Evolutionary conservation across 64 coral and sea anemone species (phyloP).

Genomic region (Pocillopora verrucosa): DNA sequence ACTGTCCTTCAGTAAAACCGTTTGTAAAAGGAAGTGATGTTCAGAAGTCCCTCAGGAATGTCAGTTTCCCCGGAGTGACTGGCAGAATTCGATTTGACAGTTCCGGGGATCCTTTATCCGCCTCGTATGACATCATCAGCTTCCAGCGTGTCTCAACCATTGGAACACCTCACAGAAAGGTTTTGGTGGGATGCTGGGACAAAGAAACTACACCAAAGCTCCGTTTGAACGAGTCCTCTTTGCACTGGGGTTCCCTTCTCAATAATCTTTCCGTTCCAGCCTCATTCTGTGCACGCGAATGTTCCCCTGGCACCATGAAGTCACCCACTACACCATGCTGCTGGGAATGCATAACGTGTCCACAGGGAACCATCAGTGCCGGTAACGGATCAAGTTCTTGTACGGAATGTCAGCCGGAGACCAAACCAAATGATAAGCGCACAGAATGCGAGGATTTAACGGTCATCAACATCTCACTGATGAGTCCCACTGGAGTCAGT

Average conservation of each 20-base stretch:
- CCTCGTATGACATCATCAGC: conserved; percentile 44
- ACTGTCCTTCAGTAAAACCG: conserved; percentile 40
- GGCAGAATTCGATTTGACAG: conserved; percentile 46
- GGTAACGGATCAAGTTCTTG: conserved; percentile 45
- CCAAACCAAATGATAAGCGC: conserved; percentile 32
- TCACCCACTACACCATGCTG: conserved; percentile 47
- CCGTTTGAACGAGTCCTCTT: neutral
- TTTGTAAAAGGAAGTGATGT: conserved; percentile 45
- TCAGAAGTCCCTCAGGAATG: conserved; percentile 40
- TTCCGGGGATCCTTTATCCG: conserved; percentile 36
- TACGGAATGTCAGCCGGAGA: conserved; percentile 30
- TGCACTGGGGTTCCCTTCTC: conserved; percentile 31
- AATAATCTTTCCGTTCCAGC: neutral
- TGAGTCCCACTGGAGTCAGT: conserved; percentile 26
- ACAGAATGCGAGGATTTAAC: conserved; percentile 59
- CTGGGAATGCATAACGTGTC: conserved; percentile 71
- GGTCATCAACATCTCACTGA: conserved; percentile 26
- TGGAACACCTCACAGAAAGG: neutral
- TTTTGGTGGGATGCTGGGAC: conserved; percentile 29
- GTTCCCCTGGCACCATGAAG: conserved; percentile 52
- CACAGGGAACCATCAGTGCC: conserved; percentile 48
- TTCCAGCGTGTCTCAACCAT: neutral
- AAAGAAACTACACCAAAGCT: conserved; percentile 38
- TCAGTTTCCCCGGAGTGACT: conserved; percentile 47
- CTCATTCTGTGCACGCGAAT: conserved; percentile 55